Evolutionary conservation across 2,888 invertebrate species (phyloP).

Genomic region (Agonopterix arenella): DNA sequence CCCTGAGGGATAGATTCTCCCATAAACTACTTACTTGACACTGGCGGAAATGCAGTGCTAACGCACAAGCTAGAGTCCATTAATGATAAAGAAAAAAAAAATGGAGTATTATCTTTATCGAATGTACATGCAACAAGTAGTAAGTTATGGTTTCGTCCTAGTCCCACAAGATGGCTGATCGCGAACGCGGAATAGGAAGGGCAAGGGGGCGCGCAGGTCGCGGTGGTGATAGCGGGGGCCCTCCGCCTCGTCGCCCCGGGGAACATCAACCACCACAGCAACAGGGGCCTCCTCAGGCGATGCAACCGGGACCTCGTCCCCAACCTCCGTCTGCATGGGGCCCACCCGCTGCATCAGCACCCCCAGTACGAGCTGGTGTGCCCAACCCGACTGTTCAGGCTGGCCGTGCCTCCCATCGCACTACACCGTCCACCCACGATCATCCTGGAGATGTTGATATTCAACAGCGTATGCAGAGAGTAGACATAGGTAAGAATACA

Average conservation of each 20-base stretch:
- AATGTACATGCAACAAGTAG: too few relatives aligned
- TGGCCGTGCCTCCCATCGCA: constrained; percentile 53
- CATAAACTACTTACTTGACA: too few relatives aligned
- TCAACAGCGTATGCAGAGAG: constrained; percentile 49
- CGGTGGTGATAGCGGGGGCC: constrained; percentile 32
- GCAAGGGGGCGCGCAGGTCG: constrained; percentile 58
- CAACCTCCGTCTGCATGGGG: constrained; percentile 63
- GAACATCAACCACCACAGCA: constrained; percentile 25
- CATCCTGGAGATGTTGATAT: constrained; percentile 62
- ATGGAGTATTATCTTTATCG: too few relatives aligned
- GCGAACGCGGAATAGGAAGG: constrained; percentile 51
- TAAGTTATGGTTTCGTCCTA: too few relatives aligned
- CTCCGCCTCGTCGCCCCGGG: constrained; percentile 38
- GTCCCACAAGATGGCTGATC: too few relatives aligned
- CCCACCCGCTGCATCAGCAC: constrained; percentile 41
- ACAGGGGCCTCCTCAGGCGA: constrained; percentile 9
- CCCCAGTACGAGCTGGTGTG: constrained; percentile 49
- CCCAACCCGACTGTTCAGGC: constrained; percentile 38
- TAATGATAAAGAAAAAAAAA: too few relatives aligned
- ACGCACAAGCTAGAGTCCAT: too few relatives aligned
- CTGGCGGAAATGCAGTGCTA: too few relatives aligned
- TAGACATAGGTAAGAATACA: constrained; percentile 2
- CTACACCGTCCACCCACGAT: constrained; percentile 43
- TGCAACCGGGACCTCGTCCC: constrained; percentile 39
- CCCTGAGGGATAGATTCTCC: too few relatives aligned